Conservation (phyloP, 2,888 invertebrate genomes). For the Drosophila neutralis region DNA sequence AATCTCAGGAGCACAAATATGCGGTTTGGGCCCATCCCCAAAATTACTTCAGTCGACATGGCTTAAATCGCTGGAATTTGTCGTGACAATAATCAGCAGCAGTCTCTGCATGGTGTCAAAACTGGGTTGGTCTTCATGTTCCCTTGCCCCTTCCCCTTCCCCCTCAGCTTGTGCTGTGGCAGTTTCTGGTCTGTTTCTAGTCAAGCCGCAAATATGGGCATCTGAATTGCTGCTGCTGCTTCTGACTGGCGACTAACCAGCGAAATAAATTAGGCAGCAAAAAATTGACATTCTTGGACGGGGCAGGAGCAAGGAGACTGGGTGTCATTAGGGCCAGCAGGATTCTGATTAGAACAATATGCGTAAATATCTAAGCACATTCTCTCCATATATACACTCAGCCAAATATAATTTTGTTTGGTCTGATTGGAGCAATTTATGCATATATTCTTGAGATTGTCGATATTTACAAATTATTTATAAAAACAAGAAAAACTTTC, state of each 20-base stretch:
- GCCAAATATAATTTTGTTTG: neutral
- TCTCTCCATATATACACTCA: slow-evolving; percentile 18
- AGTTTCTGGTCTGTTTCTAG: slow-evolving; percentile 39
- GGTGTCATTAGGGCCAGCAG: slow-evolving; percentile 61
- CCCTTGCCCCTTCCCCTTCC: neutral
- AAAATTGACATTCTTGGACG: slow-evolving; percentile 71
- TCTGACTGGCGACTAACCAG: slow-evolving; percentile 35
- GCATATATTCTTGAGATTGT: too few species aligned
- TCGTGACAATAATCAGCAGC: slow-evolving; percentile 83
- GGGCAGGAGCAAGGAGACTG: neutral
- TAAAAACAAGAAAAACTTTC: neutral
- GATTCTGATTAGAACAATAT: slow-evolving; percentile 76
- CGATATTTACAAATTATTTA: too few species aligned
- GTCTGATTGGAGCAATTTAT: too few species aligned
- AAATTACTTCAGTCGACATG: slow-evolving; percentile 11
- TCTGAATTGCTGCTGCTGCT: slow-evolving; percentile 20
- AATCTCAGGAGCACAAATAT: slow-evolving; percentile 60
- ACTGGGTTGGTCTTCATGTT: slow-evolving; percentile 43
- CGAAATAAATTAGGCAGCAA: slow-evolving; percentile 75
- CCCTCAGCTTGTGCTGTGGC: slow-evolving; percentile 24
- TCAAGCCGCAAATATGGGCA: slow-evolving; percentile 59
- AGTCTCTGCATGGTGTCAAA: slow-evolving; percentile 70
- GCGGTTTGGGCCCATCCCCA: slow-evolving; percentile 27
- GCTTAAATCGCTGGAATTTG: slow-evolving; percentile 75
- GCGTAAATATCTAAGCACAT: slow-evolving; percentile 70